Conservation (phyloP, 2,888 invertebrate genomes). For the Aspidiotus destructor region DNA sequence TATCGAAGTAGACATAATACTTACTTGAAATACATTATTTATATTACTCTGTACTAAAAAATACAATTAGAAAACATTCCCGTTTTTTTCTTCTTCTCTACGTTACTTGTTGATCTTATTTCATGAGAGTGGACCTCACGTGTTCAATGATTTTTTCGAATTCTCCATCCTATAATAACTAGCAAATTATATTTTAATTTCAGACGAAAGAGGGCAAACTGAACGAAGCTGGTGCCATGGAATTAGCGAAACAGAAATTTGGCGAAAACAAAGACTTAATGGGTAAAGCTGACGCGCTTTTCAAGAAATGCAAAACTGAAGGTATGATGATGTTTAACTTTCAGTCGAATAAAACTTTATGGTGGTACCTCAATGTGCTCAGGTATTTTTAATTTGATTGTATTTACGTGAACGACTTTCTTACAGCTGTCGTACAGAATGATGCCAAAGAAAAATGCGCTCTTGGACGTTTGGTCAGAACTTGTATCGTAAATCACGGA, state of each 20-base stretch:
- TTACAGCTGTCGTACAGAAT: conserved; percentile 37
- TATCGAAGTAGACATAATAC: too few relatives aligned
- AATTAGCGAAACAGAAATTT: conserved; percentile 37
- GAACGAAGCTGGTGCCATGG: conserved; percentile 36
- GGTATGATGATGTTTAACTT: conserved; percentile 32
- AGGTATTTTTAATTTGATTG: not conserved
- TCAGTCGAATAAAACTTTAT: not conserved
- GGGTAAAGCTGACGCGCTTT: conserved; percentile 37
- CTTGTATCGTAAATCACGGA: conserved; percentile 38
- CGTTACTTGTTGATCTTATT: too few relatives aligned
- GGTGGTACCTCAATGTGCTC: not conserved
- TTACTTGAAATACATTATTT: too few relatives aligned
- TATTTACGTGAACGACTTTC: conserved; percentile 9
- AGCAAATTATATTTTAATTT: not conserved
- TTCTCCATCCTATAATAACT: not conserved
- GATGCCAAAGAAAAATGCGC: conserved; percentile 38
- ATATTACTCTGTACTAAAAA: too few relatives aligned
- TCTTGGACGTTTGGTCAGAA: conserved; percentile 37
- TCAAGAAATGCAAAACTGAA: conserved; percentile 38
- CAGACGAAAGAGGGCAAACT: conserved; percentile 38
- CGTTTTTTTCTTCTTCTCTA: too few relatives aligned
- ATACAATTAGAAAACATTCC: too few relatives aligned
- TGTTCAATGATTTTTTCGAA: conserved; percentile 7
- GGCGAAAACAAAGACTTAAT: conserved; percentile 37
- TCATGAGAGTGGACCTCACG: too few relatives aligned